Evolutionary conservation across 2,797 vertebrate species (phyloP).

Genomic region (Halcyon leucocephala): DNA sequence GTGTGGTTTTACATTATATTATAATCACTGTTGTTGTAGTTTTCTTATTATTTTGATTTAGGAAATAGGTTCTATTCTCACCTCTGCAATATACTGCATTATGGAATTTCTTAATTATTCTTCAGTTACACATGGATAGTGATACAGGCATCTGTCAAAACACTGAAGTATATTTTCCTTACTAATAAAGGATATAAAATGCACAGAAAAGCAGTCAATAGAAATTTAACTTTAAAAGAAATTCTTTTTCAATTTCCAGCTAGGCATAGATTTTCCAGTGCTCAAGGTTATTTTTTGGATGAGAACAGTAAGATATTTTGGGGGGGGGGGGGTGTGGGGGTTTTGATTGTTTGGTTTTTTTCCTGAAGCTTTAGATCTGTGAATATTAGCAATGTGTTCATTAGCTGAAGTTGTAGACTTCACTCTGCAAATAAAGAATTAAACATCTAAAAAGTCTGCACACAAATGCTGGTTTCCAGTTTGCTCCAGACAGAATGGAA

Average conservation of each 20-base stretch:
- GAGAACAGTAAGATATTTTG: neutral
- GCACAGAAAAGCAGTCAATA: neutral
- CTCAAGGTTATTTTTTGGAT: neutral
- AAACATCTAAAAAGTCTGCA: neutral
- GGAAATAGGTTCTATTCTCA: neutral
- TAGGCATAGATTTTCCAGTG: neutral
- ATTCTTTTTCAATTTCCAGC: neutral
- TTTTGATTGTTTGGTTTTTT: accelerated
- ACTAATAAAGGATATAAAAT: neutral
- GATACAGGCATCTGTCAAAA: neutral
- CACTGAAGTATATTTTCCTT: neutral
- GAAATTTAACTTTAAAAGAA: neutral
- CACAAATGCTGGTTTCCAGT: neutral
- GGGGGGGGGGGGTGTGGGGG: too few relatives aligned
- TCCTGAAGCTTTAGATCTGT: neutral
- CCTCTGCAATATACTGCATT: slow-evolving; percentile 3
- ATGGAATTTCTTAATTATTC: neutral
- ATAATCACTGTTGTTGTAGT: neutral
- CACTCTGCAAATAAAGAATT: neutral
- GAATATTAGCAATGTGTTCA: neutral
- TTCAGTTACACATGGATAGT: slow-evolving; percentile 4
- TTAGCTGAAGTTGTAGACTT: neutral
- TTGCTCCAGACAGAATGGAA: neutral
- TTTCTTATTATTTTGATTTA: slow-evolving; percentile 17
- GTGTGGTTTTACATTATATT: neutral